These are phyloP conservation scores for Idaea aversata DNA, from an alignment of 2,888 invertebrate species.

Conservation along the genomic window DNA sequence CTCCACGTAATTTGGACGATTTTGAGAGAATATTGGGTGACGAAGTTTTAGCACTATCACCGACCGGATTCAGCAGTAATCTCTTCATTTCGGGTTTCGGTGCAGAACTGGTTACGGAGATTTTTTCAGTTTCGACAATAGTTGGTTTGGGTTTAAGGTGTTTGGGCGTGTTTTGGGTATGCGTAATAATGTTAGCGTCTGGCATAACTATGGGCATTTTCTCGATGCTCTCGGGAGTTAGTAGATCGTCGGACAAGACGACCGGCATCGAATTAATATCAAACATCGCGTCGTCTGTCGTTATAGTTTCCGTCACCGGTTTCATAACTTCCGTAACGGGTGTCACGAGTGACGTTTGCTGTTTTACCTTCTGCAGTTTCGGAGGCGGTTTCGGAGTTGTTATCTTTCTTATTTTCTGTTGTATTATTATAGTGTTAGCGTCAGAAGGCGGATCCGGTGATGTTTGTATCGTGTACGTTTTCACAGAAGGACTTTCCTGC, in stretches of 20 bases:
- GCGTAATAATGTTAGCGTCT: slow-evolving; percentile 64
- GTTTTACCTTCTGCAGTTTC: slow-evolving; percentile 63
- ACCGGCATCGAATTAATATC: slow-evolving; percentile 90
- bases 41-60: slow-evolving; percentile 56
- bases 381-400: slow-evolving; percentile 49
- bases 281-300: slow-evolving; percentile 74
- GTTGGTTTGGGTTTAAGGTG: slow-evolving; percentile 55
- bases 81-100: slow-evolving; percentile 66
- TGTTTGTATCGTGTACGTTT: slow-evolving; percentile 71
- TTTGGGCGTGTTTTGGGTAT: slow-evolving; percentile 49
- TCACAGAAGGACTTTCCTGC: slow-evolving; percentile 60
- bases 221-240: slow-evolving; percentile 84
- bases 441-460: slow-evolving; percentile 56
- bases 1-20: slow-evolving; percentile 67
- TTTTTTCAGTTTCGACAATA: slow-evolving; percentile 55
- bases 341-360: slow-evolving; percentile 54
- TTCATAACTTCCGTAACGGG: slow-evolving; percentile 45
- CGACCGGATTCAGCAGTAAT: slow-evolving; percentile 59
- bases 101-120: slow-evolving; percentile 41
- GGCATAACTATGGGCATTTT: slow-evolving; percentile 84
- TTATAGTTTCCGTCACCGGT: slow-evolving; percentile 31
- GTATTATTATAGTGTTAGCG: slow-evolving; percentile 62
- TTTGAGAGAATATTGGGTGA: slow-evolving; percentile 77
- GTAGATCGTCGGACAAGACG: slow-evolving; percentile 84
- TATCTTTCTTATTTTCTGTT: slow-evolving; percentile 62